Evolutionary conservation across 2,888 invertebrate genomes (phyloP), one percentile per base, ranked within the genome.

Genomic region (Tetropium fuscum): DNA sequence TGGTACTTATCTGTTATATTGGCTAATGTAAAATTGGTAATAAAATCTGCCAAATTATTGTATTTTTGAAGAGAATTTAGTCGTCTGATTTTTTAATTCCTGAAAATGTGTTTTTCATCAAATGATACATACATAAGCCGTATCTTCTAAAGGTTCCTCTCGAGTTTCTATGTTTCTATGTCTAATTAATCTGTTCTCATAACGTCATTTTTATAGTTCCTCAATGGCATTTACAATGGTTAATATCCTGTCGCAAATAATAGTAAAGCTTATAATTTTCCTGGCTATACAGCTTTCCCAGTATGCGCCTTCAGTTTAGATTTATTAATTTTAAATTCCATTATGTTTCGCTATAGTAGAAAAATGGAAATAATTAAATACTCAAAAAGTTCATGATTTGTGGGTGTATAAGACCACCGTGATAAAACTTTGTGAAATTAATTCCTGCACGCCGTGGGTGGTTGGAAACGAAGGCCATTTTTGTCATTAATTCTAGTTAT

Each of bases 401-500:
- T 41, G 19, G n/a, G 8, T 48, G n/a, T 19, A 15, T 40, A 40
- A 48, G 51, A 51, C 40, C 44, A 38, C 53, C 27, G 15, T 53
- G 34, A 53, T 53, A 32, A 53, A 34, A 43, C 53, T 34, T 30
- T 43, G 53, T 27, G 15, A 16, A 25, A 57, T 57, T 51, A 51
- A 51, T 51, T 27, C 16, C 10, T 25, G 10, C 6, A 27, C 51
- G 40, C 51, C 8, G 51, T 51, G 60, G 60, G 55, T 60, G 55
- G 60, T 51, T 48, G 38, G 45, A 56, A 22, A 30, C 34, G 51
- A 51, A 56, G 51, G 55, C 38, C 55, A 40, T 53, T 55, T 53
- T 18, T 41, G 38, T 47, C 38, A 58, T 58, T 58, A 62, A 38
- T 44, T 22, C 49, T 55, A 20, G 51, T 44, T 54, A 49, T 18